Conservation (phyloP, 2,113 vertebrate species). For the Aviceda subcristata region DNA sequence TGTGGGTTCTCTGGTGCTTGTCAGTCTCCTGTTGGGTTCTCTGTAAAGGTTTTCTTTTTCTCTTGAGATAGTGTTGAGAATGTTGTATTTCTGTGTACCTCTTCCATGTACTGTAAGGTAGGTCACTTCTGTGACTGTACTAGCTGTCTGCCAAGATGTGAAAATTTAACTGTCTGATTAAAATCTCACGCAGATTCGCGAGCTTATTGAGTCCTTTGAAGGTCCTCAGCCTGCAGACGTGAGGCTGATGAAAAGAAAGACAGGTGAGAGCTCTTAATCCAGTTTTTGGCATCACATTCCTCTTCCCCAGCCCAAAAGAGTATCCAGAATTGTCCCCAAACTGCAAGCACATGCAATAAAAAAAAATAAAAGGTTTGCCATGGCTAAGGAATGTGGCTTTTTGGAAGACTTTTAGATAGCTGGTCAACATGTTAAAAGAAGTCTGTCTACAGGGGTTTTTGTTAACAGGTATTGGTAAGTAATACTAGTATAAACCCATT, state of each 20-base stretch:
- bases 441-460: constrained; percentile 67
- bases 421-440: constrained; percentile 70
- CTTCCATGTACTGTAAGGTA: not conserved
- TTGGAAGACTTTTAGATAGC: constrained; percentile 77
- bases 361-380: constrained; percentile 84
- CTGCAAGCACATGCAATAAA: constrained; percentile 82
- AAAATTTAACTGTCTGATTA: constrained; percentile 38
- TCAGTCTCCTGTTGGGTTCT: not conserved
- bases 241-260: constrained; percentile 97
- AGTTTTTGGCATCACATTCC: constrained; percentile 68
- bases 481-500: constrained; percentile 66
- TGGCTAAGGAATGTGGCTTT: constrained; percentile 85
- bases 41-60: not conserved
- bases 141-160: not conserved
- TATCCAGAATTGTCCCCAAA: constrained; percentile 82
- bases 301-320: constrained; percentile 81
- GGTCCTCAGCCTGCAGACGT: constrained; percentile 97
- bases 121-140: not conserved
- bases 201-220: constrained; percentile 92
- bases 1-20: not conserved
- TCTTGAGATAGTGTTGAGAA: not conserved
- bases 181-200: constrained; percentile 83
- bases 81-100: not conserved
- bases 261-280: constrained; percentile 89
- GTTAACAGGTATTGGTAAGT: constrained; percentile 77